Base-by-base conservation (phyloP, 64 coral and sea anemone species). In the Cladopsammia gracilis region DNA sequence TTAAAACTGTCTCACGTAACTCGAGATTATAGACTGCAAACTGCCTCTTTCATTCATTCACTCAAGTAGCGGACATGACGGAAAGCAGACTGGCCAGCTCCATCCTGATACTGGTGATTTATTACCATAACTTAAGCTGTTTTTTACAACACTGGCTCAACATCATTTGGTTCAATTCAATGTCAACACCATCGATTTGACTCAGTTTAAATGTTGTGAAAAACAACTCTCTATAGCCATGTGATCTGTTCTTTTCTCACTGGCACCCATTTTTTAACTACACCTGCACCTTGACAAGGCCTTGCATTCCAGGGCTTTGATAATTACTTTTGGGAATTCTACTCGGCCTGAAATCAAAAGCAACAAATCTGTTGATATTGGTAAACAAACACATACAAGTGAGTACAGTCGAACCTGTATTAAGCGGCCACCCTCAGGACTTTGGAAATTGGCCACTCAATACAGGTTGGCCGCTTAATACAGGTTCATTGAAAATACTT, bases 201-300 rank as follows among this genome's bases (percentile, higher is more conserved):
- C n/a, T 64, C 18, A 64, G n/a, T 6, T 64, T 34, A 34, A 34
- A 34, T 34, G 61, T 68, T 84, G 34, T 84, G 15, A 66, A 84
- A 84, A 10, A 24, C 80, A 84, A 61, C 45, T 84, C 22, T 24
- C 18, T 67, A 6, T 59, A 13, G n/a, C 54, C 42, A 13, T 43
- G 44, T 50, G 46, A 67, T 25, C 80, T 22, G 61, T 67, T 67
- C 43, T 23, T 50, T 43, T 83, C 18, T 49, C 18, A 34, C 26
- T 48, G 13, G 20, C 49, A 77, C 48, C n/a, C 50, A 23, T 19
- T 54, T 56, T 61, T 62, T 51, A 42, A 86, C 77, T 94, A 97
- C 47, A 97, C 96, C 86, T 97, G 96, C 77, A 97, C 90, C 86
- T 97, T 97, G 51, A 97, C 96, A 67, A 97, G 87, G 18, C 96